phyloP scores from a whole-genome alignment of 2,888 invertebrate genomes.

The Drosophila infuscata region DNA sequence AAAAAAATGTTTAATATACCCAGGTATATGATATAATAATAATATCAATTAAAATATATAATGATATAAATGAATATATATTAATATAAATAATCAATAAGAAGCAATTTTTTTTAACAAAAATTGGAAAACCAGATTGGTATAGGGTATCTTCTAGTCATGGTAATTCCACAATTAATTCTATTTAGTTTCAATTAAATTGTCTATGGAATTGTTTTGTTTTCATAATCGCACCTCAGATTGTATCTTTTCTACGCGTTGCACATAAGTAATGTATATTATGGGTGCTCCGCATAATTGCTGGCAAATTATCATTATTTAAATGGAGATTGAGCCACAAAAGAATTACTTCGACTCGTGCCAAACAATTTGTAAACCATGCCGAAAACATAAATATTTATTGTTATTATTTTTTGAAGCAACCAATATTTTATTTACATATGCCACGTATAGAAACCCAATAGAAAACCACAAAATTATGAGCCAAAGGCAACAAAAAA shows the following conservation, averaged over 20 bases:
- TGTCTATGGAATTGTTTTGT: slow-evolving; percentile 13
- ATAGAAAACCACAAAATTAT: slow-evolving; percentile 67
- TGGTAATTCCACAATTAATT: background rate
- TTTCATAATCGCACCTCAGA: slow-evolving; percentile 50
- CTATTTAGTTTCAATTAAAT: background rate
- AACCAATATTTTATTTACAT: background rate
- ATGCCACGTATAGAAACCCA: slow-evolving; percentile 11
- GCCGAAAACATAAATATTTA: slow-evolving; percentile 37
- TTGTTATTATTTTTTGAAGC: slow-evolving; percentile 8
- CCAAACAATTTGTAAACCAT: slow-evolving; percentile 20
- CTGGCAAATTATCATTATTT: slow-evolving; percentile 54
- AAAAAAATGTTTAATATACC: too few species aligned
- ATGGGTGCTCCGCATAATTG: slow-evolving; percentile 48
- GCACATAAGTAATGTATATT: slow-evolving; percentile 17
- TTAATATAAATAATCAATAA: too few species aligned
- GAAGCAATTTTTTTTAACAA: too few species aligned
- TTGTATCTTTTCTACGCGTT: slow-evolving; percentile 21
- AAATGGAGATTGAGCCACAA: slow-evolving; percentile 31
- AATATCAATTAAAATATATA: too few species aligned
- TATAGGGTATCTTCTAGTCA: background rate
- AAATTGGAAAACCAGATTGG: too few species aligned
- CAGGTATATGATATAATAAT: too few species aligned
- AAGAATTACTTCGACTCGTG: slow-evolving; percentile 23
- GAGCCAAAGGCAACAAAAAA: slow-evolving; percentile 15
- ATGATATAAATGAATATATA: too few species aligned